These are phyloP conservation scores for Sebastes melanostomus DNA, from an alignment of 2,797 vertebrate species.

Conservation along the genomic window DNA sequence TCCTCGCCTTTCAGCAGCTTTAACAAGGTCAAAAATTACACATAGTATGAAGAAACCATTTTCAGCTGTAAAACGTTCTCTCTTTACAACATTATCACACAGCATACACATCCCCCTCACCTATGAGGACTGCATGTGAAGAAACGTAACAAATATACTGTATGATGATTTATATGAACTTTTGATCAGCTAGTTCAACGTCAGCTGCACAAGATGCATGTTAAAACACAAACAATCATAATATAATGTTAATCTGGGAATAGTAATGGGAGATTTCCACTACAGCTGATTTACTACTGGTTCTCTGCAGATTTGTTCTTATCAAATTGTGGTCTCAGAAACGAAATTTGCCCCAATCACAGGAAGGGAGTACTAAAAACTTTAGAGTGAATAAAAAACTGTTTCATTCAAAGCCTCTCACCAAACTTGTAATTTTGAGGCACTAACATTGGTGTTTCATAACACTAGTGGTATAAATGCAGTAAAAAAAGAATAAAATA, in stretches of 20 bases:
- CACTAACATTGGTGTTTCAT: background rate
- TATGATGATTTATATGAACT: background rate
- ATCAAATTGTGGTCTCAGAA: background rate
- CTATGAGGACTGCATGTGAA: background rate
- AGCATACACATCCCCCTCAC: background rate
- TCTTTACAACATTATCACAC: background rate
- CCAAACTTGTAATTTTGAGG: background rate
- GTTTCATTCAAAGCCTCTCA: background rate
- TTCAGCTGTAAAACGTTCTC: background rate
- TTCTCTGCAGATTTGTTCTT: background rate
- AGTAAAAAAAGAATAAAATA: background rate
- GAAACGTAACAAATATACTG: background rate
- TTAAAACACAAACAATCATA: background rate
- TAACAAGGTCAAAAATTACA: slow-evolving; percentile 1
- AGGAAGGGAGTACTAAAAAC: background rate
- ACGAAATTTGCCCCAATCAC: background rate
- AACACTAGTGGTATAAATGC: background rate
- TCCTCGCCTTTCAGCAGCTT: background rate
- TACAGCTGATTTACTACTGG: background rate
- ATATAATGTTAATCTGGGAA: background rate
- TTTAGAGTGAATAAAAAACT: background rate
- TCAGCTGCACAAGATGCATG: background rate
- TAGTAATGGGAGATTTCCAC: background rate
- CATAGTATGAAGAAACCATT: background rate
- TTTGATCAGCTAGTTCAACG: background rate